Percentiles rank a stretch among this genome's conserved stretches.
Evolutionary conservation across 2,797 vertebrate genomes (phyloP).

Genomic region (Masticophis lateralis): DNA sequence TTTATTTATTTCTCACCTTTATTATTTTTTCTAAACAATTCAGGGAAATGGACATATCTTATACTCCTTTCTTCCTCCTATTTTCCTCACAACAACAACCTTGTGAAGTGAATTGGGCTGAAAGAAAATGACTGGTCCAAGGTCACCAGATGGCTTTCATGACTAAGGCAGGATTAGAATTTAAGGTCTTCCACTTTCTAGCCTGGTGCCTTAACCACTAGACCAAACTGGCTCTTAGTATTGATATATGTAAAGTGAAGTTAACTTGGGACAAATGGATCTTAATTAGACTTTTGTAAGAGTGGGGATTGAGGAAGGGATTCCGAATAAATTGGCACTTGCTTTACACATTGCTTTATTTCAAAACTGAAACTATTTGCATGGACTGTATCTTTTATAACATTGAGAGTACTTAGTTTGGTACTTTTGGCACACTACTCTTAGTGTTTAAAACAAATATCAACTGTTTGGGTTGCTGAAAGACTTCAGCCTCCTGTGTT

Average conservation of each 20-base stretch:
- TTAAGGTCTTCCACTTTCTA: not conserved
- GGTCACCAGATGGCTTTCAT: not conserved
- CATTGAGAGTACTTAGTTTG: constrained; percentile 14
- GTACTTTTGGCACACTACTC: constrained; percentile 11
- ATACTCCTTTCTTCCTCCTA: not conserved
- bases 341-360: not conserved
- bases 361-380: not conserved
- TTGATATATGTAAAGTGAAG: not conserved
- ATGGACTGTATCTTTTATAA: not conserved
- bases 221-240: not conserved
- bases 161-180: not conserved
- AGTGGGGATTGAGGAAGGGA: not conserved
- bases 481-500: constrained; percentile 40
- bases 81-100: not conserved
- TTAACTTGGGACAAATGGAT: not conserved
- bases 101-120: not conserved
- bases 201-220: not conserved
- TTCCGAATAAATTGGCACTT: not conserved
- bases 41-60: not conserved
- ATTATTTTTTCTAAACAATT: not conserved
- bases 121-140: not conserved
- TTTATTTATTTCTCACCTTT: not conserved
- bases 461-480: constrained; percentile 24
- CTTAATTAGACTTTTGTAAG: not conserved
- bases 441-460: constrained; percentile 34